phyloP scores from a whole-genome alignment of 2,113 vertebrate species.

The Bucco capensis region DNA sequence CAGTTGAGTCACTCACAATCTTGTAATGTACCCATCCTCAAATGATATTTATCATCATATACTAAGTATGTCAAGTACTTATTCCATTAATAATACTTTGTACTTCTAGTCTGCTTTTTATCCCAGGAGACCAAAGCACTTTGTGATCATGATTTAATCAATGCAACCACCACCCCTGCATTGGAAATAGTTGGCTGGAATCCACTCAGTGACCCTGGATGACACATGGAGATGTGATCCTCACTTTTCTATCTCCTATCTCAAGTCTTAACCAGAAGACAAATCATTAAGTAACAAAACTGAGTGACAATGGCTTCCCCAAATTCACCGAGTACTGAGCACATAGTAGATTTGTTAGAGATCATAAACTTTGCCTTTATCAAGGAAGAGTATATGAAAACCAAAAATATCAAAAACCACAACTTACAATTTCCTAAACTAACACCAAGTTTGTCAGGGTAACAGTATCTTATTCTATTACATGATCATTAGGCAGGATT shows the following conservation, averaged over 20 bases:
- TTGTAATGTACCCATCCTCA: background rate
- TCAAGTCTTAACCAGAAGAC: background rate
- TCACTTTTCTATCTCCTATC: background rate
- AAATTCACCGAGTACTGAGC: background rate
- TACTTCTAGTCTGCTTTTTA: background rate
- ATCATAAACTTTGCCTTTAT: background rate
- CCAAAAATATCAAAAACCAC: background rate
- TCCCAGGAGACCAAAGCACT: conserved; percentile 19
- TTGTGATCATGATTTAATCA: conserved; percentile 39
- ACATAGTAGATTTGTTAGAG: background rate
- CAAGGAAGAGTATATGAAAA: background rate
- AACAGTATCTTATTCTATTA: background rate
- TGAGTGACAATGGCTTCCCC: background rate
- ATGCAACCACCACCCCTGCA: background rate
- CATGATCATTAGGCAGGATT: background rate
- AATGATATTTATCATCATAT: conserved; percentile 16
- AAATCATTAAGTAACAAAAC: background rate
- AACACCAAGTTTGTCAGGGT: background rate
- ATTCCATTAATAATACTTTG: background rate
- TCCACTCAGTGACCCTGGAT: background rate
- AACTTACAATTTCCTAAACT: background rate
- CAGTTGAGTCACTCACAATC: conserved; percentile 4
- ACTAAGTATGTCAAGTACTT: background rate
- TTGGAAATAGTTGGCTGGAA: background rate
- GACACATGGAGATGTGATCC: background rate